These are phyloP conservation scores for Metaphire vulgaris DNA, from an alignment of 1,140 invertebrate genomes.

Conservation along the genomic window DNA sequence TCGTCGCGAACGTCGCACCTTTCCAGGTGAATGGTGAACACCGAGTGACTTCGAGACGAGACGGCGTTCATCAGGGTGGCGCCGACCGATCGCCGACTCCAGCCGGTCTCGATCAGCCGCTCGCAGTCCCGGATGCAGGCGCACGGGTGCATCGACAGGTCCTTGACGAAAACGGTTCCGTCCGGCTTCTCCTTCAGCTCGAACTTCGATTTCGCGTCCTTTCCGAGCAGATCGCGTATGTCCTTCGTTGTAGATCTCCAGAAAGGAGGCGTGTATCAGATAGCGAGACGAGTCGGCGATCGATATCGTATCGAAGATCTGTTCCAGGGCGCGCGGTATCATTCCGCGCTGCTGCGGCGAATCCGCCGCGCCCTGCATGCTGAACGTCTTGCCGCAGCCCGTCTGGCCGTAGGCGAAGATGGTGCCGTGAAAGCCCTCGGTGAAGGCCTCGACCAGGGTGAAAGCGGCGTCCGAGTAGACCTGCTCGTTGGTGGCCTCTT, in stretches of 20 bases:
- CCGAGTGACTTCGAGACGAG: slow-evolving; percentile 92
- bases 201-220: slow-evolving; percentile 65
- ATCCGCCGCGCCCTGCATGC: slow-evolving; percentile 59
- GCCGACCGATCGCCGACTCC: slow-evolving; percentile 57
- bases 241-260: slow-evolving; percentile 77
- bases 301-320: slow-evolving; percentile 48
- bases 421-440: slow-evolving; percentile 51
- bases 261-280: slow-evolving; percentile 76
- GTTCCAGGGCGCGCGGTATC: slow-evolving; percentile 63
- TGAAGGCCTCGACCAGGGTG: slow-evolving; percentile 61
- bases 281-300: slow-evolving; percentile 69
- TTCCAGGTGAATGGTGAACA: slow-evolving; percentile 96
- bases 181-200: slow-evolving; percentile 74
- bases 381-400: slow-evolving; percentile 52
- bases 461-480: slow-evolving; percentile 64
- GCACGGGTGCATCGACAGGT: slow-evolving; percentile 66
- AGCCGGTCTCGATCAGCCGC: not conserved
- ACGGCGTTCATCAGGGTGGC: slow-evolving; percentile 99
- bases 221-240: slow-evolving; percentile 75
- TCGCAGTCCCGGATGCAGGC: slow-evolving; percentile 67
- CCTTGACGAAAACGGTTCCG: slow-evolving; percentile 84
- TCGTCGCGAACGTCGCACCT: slow-evolving; percentile 65
- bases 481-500: slow-evolving; percentile 60
- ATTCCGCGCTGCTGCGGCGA: slow-evolving; percentile 63
- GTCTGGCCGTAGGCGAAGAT: slow-evolving; percentile 54